These are phyloP conservation scores for Hedychridium roseum DNA, from an alignment of 2,888 invertebrate species.

Conservation along the genomic window DNA sequence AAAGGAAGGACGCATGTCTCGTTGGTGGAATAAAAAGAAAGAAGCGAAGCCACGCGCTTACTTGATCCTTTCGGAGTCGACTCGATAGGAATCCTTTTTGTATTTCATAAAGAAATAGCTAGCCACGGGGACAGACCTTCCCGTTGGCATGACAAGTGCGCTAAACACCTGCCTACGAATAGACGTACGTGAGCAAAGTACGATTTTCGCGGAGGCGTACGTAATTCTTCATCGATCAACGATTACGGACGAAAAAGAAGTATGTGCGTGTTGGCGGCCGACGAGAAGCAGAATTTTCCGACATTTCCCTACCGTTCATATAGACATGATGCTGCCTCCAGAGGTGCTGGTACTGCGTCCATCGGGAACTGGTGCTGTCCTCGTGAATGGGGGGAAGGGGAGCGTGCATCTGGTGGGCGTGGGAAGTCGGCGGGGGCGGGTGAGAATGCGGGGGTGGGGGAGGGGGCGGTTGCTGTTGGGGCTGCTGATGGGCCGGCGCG, in stretches of 20 bases:
- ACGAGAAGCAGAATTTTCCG: too few species aligned
- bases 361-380: conserved; percentile 69
- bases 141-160: too few species aligned
- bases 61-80: too few species aligned
- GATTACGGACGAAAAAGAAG: too few species aligned
- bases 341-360: conserved; percentile 80
- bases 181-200: background rate
- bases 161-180: too few species aligned
- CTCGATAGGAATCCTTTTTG: too few species aligned
- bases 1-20: too few species aligned
- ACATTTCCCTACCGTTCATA: conserved; percentile 73
- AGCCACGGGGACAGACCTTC: too few species aligned
- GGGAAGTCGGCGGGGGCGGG: conserved; percentile 72
- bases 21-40: too few species aligned
- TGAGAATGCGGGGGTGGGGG: conserved; percentile 45
- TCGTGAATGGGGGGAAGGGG: conserved; percentile 71
- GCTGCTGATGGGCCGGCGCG: conserved; percentile 53
- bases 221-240: background rate
- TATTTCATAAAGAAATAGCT: too few species aligned
- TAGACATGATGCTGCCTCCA: conserved; percentile 81
- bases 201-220: background rate
- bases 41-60: too few species aligned
- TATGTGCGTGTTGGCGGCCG: too few species aligned
- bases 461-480: conserved; percentile 38
- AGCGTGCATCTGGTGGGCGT: conserved; percentile 72